A percentile compares a stretch with the other conserved stretches of the same genome.
Conservation (phyloP, 2,888 invertebrate species). For the Harpagoxenus sublaevis region DNA sequence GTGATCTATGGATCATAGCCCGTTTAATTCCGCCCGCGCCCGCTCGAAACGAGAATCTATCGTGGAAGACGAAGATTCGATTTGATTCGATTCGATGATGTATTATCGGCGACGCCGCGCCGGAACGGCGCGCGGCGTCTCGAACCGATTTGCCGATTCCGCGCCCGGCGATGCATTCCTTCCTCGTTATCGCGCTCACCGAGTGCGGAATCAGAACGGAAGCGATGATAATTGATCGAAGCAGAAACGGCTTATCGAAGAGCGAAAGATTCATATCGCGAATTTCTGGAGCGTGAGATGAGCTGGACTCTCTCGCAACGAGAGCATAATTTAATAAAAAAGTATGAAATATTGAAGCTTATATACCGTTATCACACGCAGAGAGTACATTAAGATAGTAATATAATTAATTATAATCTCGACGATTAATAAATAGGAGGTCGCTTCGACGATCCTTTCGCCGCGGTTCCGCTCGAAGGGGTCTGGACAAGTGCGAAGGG, state of each 20-base stretch:
- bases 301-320: background rate
- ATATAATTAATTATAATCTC: constrained; percentile 14
- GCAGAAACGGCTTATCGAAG: background rate
- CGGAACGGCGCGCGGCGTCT: constrained; percentile 2
- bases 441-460: background rate
- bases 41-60: constrained; percentile 70
- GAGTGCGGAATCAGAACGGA: background rate
- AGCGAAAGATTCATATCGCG: constrained; percentile 4
- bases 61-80: constrained; percentile 58
- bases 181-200: background rate
- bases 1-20: constrained; percentile 77
- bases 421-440: background rate
- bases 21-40: constrained; percentile 71
- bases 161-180: background rate
- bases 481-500: background rate
- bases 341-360: background rate
- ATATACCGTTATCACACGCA: background rate
- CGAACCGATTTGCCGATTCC: constrained; percentile 41
- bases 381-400: background rate
- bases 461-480: background rate
- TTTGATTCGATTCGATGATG: constrained; percentile 51
- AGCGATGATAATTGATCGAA: constrained; percentile 11
- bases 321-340: background rate
- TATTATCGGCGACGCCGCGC: constrained; percentile 41
- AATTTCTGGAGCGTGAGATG: constrained; percentile 5